Base-by-base conservation (phyloP, 2,888 invertebrate species). In the Nymphalis urticae region DNA sequence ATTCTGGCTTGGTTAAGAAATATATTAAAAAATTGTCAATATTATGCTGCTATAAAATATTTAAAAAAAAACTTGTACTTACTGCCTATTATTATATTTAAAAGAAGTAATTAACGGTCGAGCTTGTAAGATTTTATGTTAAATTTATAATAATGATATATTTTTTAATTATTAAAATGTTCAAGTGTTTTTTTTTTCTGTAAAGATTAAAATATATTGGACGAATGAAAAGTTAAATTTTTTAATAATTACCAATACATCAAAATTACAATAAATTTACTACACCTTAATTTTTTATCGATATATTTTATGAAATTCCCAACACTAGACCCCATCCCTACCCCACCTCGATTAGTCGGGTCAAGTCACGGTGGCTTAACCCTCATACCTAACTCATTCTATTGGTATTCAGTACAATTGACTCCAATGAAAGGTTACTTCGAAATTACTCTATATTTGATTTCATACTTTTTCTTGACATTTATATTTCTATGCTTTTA, bases 261-360 rank as follows among this genome's bases (percentile, higher is more conserved):
- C 5, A 32, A 32, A 32, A 32, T 32, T 32, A 6, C 21, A 62
- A 16, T 6, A 64, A 36, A 27, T 13, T 48, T 16, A 56, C 2
- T 0, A 36, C 13, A 48, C 17, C 6, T 32, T 6, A 32, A 56
- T 32, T 5, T 24, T 54, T 54, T 56, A 48, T 66, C 62, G 61
- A 62, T 56, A 19, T 36, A 17, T 50, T 17, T 32, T 56, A 48
- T 54, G 48, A 36, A 36, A 6, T 10, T 61, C 4, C 13, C 66
- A 62, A n/a, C 66, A 66, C 85, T 87, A 83, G 19, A 56, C 67
- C 76, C 80, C 80, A 79, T 82, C 82, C 80, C 76, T 77, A 80
- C 83, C 85, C 83, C 82, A 78, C 84, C 80, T 78, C 83, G 82
- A 90, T 90, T 90, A 88, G 86, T 81, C 80, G 75, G 90, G 90